These are phyloP conservation scores for Mesorhabditis belari DNA, from an alignment of 2,888 invertebrate species.

Conservation along the genomic window DNA sequence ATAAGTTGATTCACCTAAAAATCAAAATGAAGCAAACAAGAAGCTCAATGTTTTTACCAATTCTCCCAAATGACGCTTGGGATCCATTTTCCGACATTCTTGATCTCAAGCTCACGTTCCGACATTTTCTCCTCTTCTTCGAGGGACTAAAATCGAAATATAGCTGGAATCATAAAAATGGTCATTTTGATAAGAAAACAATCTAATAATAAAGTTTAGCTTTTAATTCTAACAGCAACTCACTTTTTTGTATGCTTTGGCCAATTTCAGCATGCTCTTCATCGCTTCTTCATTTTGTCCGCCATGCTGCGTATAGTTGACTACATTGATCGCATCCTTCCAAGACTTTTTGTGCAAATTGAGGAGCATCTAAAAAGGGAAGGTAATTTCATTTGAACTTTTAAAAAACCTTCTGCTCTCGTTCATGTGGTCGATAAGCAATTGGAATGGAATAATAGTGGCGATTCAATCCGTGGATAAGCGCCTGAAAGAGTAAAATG, in stretches of 20 bases:
- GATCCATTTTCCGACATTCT: conserved; percentile 93
- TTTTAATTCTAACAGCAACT: background rate
- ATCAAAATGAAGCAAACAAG: background rate
- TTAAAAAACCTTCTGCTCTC: conserved; percentile 75
- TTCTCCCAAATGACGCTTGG: conserved; percentile 96
- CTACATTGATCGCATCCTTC: conserved; percentile 76
- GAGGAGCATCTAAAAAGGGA: conserved; percentile 71
- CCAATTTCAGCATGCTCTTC: conserved; percentile 87
- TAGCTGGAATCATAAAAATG: background rate
- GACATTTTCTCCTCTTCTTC: conserved; percentile 99
- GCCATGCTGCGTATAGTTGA: conserved; percentile 78
- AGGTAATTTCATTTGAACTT: background rate
- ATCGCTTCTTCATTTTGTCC: conserved; percentile 85
- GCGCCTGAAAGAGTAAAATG: no score
- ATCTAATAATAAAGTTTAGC: no score
- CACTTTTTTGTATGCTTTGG: conserved; percentile 88
- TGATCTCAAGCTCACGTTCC: conserved; percentile 93
- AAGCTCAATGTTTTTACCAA: conserved; percentile 58
- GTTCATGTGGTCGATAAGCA: conserved; percentile 94
- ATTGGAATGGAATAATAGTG: conserved; percentile 99
- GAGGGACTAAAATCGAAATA: conserved; percentile 64
- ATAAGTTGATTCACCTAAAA: conserved; percentile 28
- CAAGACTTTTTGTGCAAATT: conserved; percentile 97
- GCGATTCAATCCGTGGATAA: conserved; percentile 94
- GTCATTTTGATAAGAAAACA: background rate